Conservation (phyloP, 2,113 vertebrate genomes). For the Indri indri region DNA sequence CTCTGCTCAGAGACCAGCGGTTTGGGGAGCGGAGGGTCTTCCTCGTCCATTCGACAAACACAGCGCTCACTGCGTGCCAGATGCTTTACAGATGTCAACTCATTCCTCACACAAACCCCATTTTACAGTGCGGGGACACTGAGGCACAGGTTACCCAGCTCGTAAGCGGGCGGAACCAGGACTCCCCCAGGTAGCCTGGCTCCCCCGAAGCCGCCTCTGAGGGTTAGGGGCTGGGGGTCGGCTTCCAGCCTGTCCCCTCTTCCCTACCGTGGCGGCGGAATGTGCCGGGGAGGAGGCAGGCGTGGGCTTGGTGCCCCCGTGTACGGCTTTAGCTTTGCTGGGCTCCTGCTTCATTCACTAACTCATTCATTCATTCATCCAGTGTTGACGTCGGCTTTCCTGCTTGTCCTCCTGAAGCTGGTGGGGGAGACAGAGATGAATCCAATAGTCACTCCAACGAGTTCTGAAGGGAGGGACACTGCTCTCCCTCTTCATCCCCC, state of each 20-base stretch:
- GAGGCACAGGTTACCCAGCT: background rate
- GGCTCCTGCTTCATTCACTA: background rate
- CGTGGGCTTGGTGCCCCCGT: background rate
- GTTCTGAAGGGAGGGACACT: background rate
- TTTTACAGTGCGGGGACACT: background rate
- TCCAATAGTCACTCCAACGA: background rate
- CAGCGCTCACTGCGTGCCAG: background rate
- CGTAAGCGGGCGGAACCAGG: background rate
- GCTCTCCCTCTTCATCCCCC: background rate
- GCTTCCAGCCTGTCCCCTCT: fast-evolving
- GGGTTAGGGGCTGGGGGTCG: background rate
- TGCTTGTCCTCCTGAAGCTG: background rate
- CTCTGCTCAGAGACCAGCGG: background rate
- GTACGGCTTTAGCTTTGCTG: no score
- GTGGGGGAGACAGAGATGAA: background rate
- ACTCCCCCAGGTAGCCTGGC: background rate
- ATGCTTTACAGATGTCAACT: background rate
- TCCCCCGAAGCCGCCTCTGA: background rate
- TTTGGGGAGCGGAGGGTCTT: background rate
- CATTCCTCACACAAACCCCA: background rate
- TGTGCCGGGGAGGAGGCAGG: background rate
- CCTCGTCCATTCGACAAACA: background rate
- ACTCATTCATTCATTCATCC: background rate
- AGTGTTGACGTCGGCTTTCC: background rate
- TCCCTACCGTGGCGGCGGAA: background rate